Base-by-base conservation (phyloP, 2,113 vertebrate genomes). In the Nerophis ophidion region DNA sequence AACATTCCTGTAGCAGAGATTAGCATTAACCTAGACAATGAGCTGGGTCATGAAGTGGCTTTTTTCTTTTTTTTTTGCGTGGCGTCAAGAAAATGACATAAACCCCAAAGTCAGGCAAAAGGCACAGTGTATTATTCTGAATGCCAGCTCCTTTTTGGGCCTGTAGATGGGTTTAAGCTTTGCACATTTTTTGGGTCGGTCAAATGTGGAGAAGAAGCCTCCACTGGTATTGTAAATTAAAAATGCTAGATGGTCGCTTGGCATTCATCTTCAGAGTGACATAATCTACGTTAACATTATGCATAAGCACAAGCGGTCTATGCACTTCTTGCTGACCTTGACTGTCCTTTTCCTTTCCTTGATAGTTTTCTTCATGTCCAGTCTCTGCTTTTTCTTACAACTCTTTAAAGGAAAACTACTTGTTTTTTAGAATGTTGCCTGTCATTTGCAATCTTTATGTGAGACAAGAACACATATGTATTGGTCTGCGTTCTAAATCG, bases 1-100 rank as follows among this genome's bases (percentile, higher is more conserved):
- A 59, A 68, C 35, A 63, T 73, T 65, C 38, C 55, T 79, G 77
- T 64, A 61, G 52, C 13, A 54, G 12, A 54, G 48, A 74, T 63
- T 44, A 51, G 35, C 65, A 35, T 70, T 38, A 72, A 48, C 44
- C 15, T 36, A 9, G 19, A 53, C 68, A 71, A 66, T 69, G 49
- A 76, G 61, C 56, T 16, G 68, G 46, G 44, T 46, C 46, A 61
- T 44, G 40, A 64, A 60, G n/a, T 52, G 14, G 55, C 35, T 7
- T 34, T 59, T 59, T 59, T 50, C 13, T 59, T 0, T 6, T 46
- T 63, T 14, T 63, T 60, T 49, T 12, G 45, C 56, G 47, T 72
- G 38, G 13, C 55, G 49, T 36, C 34, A 35, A 35, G 34, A 2
- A 6, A 35, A 14, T 35, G 34, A 44, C 10, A 44, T 44, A 9